phyloP scores from a whole-genome alignment of 2,113 vertebrate species.

The Poicephalus meyeri region DNA sequence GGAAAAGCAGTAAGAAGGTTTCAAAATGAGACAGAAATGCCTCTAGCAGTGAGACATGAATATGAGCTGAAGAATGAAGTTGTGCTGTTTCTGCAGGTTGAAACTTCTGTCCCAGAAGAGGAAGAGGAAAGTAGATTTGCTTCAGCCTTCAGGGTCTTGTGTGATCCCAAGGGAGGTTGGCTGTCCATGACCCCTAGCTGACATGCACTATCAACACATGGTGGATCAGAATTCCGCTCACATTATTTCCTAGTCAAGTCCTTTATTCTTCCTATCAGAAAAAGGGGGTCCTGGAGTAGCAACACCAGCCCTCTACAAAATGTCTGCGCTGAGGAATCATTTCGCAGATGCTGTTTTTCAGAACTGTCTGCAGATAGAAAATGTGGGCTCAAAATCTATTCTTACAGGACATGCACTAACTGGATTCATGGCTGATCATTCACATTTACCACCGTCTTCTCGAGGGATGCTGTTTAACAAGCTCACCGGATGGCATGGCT shows the following conservation, averaged over 20 bases:
- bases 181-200: accelerated
- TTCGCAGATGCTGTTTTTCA: not conserved
- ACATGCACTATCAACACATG: not conserved
- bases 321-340: not conserved
- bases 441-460: not conserved
- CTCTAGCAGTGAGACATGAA: not conserved
- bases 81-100: not conserved
- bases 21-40: not conserved
- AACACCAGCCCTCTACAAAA: not conserved
- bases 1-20: not conserved
- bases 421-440: not conserved
- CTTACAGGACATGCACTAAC: not conserved
- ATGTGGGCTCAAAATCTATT: not conserved
- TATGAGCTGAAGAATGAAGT: not conserved
- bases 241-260: not conserved
- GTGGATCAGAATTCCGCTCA: not conserved
- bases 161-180: not conserved
- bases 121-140: not conserved
- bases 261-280: not conserved
- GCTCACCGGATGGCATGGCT: not conserved
- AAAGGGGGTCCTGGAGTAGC: not conserved
- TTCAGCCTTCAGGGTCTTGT: not conserved
- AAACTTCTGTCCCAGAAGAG: not conserved
- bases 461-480: not conserved
- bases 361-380: not conserved